Conservation (phyloP, 2,888 invertebrate species). For the Lithodes maja region DNA sequence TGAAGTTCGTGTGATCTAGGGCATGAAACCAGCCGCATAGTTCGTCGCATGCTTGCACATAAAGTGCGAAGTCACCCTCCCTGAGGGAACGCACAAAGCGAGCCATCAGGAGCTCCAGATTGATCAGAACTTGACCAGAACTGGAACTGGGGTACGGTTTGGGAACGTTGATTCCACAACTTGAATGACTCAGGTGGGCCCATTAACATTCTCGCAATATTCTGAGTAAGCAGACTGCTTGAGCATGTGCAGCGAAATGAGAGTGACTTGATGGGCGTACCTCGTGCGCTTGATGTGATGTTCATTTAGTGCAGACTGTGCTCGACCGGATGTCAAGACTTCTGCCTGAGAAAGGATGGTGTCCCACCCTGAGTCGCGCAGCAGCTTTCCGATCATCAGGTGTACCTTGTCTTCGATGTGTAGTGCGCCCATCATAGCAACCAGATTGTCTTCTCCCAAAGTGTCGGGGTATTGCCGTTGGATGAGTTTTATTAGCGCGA, state of each 20-base stretch:
- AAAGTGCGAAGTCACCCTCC: background rate
- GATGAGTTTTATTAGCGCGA: constrained; percentile 72
- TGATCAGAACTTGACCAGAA: background rate
- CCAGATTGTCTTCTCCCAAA: constrained; percentile 72
- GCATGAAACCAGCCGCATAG: background rate
- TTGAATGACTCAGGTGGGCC: background rate
- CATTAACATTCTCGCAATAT: background rate
- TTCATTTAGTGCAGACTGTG: constrained; percentile 64
- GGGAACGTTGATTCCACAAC: background rate
- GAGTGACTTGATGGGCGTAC: constrained; percentile 71
- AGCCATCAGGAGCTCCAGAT: background rate
- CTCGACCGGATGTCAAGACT: constrained; percentile 68
- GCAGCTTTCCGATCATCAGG: constrained; percentile 71
- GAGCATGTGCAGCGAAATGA: constrained; percentile 64
- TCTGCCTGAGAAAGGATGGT: constrained; percentile 59
- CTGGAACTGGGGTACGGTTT: background rate
- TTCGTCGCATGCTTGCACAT: background rate
- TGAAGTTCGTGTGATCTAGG: constrained; percentile 65
- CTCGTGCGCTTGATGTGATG: constrained; percentile 44
- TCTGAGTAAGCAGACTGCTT: background rate
- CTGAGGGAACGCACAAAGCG: background rate
- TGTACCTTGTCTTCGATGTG: constrained; percentile 70
- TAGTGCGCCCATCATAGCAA: constrained; percentile 72
- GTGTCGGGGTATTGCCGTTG: constrained; percentile 72
- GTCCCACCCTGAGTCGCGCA: constrained; percentile 72